phyloP scores from a whole-genome alignment of 2,888 invertebrate species.

The Octodonta nipae region DNA sequence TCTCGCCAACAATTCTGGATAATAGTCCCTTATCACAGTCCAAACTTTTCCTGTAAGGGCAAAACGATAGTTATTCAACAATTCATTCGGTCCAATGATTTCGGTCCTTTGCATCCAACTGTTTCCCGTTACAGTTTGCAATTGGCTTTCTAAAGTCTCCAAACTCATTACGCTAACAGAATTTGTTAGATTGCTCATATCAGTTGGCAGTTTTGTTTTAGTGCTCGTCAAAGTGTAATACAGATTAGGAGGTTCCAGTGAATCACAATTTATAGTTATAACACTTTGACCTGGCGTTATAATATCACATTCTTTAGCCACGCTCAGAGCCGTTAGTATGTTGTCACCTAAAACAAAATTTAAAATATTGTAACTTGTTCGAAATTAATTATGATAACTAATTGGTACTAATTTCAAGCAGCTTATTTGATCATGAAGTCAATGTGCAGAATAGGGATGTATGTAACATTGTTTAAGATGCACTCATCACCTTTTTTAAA shows the following conservation, averaged over 20 bases:
- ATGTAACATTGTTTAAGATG: too few species aligned
- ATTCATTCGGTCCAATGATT: slow-evolving; percentile 13
- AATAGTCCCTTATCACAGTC: slow-evolving; percentile 58
- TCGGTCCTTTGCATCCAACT: slow-evolving; percentile 8
- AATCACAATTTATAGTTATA: slow-evolving; percentile 31
- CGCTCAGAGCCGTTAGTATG: slow-evolving; percentile 82
- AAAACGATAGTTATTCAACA: slow-evolving; percentile 37
- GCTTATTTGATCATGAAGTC: too few species aligned
- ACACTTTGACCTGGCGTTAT: slow-evolving; percentile 45
- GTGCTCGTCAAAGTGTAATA: slow-evolving; percentile 40
- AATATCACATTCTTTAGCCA: slow-evolving; percentile 83
- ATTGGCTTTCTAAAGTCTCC: slow-evolving; percentile 48
- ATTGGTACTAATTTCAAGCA: too few species aligned
- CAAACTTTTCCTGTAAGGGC: slow-evolving; percentile 58
- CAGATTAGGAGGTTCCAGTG: slow-evolving; percentile 35
- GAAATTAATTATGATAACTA: too few species aligned
- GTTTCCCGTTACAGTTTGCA: slow-evolving; percentile 22
- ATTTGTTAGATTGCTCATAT: slow-evolving; percentile 36
- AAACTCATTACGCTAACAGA: slow-evolving; percentile 49
- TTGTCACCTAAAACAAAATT: slow-evolving; percentile 50
- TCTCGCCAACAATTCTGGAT: slow-evolving; percentile 52
- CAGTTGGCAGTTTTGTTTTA: slow-evolving; percentile 20
- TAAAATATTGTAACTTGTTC: not conserved
- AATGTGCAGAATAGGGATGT: too few species aligned
- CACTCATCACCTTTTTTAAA: too few species aligned